Evolutionary conservation across 1,140 invertebrate species (phyloP).

Genomic region (Pemphigus obesinymphae): DNA sequence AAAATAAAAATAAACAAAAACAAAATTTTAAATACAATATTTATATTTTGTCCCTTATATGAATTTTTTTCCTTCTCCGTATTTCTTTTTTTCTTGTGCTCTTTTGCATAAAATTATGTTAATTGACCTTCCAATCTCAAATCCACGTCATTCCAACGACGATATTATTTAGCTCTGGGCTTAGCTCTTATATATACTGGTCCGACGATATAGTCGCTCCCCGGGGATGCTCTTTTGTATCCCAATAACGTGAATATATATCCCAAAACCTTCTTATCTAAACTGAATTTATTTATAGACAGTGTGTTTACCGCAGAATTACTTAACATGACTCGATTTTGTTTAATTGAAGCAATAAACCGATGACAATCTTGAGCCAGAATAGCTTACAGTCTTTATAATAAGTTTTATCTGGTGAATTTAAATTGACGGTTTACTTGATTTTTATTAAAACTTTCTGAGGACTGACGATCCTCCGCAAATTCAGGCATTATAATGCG

Average conservation of each 20-base stretch:
- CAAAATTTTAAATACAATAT: not conserved
- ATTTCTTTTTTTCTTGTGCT: not conserved
- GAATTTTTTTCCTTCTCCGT: not conserved
- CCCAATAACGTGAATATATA: slow-evolving; percentile 20
- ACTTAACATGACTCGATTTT: slow-evolving; percentile 26
- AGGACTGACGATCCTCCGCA: not conserved
- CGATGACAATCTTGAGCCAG: slow-evolving; percentile 2
- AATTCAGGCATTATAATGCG: not conserved
- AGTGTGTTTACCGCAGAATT: not conserved
- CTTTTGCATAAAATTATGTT: slow-evolving; percentile 10
- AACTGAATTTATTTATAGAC: slow-evolving; percentile 19
- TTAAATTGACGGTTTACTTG: slow-evolving; percentile 19
- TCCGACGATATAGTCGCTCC: not conserved
- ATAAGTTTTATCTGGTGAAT: slow-evolving; percentile 15
- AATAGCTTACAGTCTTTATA: not conserved
- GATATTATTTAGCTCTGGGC: slow-evolving; percentile 12
- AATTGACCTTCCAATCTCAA: slow-evolving; percentile 12
- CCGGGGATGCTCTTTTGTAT: slow-evolving; percentile 4
- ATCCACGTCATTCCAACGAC: not conserved
- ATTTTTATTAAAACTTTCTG: not conserved
- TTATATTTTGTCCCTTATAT: not conserved
- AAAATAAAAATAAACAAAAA: slow-evolving; percentile 1
- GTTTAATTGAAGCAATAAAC: slow-evolving; percentile 29
- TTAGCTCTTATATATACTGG: not conserved
- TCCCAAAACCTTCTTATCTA: not conserved